Evolutionary conservation across 2,888 invertebrate genomes (phyloP), one percentile per base, ranked within the genome.

Genomic region (Pheosia tremula): DNA sequence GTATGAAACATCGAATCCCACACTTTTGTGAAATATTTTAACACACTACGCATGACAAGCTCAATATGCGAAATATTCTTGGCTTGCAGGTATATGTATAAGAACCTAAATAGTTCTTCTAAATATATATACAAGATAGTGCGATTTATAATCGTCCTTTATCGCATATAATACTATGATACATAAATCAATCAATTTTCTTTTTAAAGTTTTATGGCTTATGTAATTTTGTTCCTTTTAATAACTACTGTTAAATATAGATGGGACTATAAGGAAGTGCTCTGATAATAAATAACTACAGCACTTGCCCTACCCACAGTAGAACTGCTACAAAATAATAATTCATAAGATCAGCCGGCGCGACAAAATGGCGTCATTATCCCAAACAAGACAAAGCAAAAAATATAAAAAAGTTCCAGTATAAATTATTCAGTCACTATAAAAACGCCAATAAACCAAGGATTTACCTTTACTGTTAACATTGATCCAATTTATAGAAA

Each of bases 301-400:
- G 67, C 73, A 77, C 67, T 68, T 73, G 75, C 75, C 72, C 82
- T 83, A 83, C 75, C 78, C 76, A 77, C 78, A 78, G 81, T 77
- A 82, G 75, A 80, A 81, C 79, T 64, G 66, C 72, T 66, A 79
- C 72, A 87, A 89, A 89, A 87, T 88, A 87, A 83, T 87, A 88
- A 86, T 86, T 88, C 84, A 66, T 77, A 79, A 66, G 87, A 93
- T 93, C 93, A 93, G 93, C 93, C 93, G 93, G 93, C 92, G 91
- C 91, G 84, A 93, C 93, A 93, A 93, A 91, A 93, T 93, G 93
- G 93, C 93, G 93, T 93, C 93, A 91, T 87, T 82, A 85, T 84
- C 84, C 84, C 84, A 89, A 88, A 91, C 89, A 91, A 90, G 88
- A 84, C 81, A 82, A 83, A 82, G 81, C 76, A 77, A 77, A 81